Evolutionary conservation across 2,113 vertebrate species (phyloP).

Genomic region (Sander vitreus): DNA sequence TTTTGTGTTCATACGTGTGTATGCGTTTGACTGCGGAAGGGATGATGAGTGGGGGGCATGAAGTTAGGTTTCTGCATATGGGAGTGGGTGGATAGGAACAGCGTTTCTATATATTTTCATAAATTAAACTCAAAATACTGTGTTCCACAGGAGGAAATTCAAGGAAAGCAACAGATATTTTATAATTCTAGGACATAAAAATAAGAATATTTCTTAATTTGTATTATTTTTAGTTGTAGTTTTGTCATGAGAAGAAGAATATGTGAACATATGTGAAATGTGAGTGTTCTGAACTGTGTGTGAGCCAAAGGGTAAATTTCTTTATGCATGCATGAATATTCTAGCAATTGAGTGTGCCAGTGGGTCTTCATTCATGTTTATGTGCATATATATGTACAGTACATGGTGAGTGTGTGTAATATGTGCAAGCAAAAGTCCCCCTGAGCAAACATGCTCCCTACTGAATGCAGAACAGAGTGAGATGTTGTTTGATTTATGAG

Average conservation of each 20-base stretch:
- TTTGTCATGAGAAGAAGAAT: not conserved
- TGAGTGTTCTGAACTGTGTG: constrained; percentile 55
- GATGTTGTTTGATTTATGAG: constrained; percentile 35
- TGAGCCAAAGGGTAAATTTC: constrained; percentile 52
- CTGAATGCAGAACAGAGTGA: constrained; percentile 31
- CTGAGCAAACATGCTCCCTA: constrained; percentile 28
- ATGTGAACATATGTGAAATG: not conserved
- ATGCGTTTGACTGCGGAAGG: not conserved
- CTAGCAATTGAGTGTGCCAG: not conserved
- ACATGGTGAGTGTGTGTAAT: constrained; percentile 19
- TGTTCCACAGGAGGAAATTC: constrained; percentile 36
- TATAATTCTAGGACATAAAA: not conserved
- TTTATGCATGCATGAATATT: constrained; percentile 34
- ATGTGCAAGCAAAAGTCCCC: constrained; percentile 30
- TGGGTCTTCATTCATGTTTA: constrained; percentile 28
- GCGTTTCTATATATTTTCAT: constrained; percentile 75
- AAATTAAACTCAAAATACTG: constrained; percentile 5
- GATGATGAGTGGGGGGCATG: constrained; percentile 35
- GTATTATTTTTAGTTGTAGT: not conserved
- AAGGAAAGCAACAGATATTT: constrained; percentile 16
- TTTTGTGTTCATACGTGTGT: constrained; percentile 26
- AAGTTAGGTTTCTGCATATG: constrained; percentile 51
- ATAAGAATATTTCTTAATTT: not conserved
- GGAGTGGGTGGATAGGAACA: constrained; percentile 53
- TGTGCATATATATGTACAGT: constrained; percentile 23